phyloP scores from a whole-genome alignment of 2,113 vertebrate species.

The Microtus pennsylvanicus region DNA sequence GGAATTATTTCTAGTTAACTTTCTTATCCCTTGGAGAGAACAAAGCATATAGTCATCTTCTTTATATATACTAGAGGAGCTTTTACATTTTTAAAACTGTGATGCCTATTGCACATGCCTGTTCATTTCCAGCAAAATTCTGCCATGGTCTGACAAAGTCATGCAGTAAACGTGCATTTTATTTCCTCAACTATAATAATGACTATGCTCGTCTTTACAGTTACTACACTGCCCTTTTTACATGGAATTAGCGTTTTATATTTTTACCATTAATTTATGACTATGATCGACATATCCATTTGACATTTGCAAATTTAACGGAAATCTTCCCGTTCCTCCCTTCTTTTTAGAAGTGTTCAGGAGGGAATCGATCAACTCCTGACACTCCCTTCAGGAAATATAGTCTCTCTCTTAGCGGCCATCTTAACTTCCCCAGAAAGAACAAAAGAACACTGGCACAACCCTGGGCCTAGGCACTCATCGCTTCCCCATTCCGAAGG shows the following conservation, averaged over 20 bases:
- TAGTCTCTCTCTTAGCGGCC: neutral
- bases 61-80: neutral
- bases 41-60: neutral
- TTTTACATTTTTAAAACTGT: neutral
- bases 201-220: conserved; percentile 77
- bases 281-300: conserved; percentile 49
- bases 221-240: conserved; percentile 72
- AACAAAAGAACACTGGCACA: neutral
- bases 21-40: conserved; percentile 35
- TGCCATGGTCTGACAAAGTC: conserved; percentile 60
- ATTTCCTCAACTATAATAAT: conserved; percentile 77
- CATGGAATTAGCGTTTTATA: conserved; percentile 75
- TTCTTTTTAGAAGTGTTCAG: neutral
- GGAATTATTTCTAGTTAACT: conserved; percentile 64
- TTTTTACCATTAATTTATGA: conserved; percentile 75
- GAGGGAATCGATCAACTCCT: neutral
- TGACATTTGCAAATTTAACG: neutral
- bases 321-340: neutral
- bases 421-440: neutral
- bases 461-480: neutral
- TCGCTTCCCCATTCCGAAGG: neutral
- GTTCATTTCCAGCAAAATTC: conserved; percentile 70
- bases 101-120: conserved; percentile 58
- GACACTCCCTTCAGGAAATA: conserved; percentile 17
- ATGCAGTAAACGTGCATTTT: conserved; percentile 74